These are phyloP conservation scores for Thymallus thymallus DNA, from an alignment of 2,113 vertebrate genomes.

Conservation along the genomic window DNA sequence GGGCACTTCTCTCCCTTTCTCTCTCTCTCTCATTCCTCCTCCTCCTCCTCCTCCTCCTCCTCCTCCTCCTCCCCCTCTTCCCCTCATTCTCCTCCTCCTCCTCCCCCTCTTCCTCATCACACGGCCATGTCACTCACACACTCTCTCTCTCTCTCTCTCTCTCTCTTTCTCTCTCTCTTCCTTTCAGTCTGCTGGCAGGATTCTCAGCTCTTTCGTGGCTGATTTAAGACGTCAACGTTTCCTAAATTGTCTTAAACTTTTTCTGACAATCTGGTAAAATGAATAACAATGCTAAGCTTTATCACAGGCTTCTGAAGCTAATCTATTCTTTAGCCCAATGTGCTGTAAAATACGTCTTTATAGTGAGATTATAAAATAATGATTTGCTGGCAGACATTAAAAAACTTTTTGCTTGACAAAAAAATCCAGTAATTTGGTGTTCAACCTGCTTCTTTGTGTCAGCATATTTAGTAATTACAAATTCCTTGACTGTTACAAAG, in stretches of 20 bases:
- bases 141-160: conserved; percentile 1
- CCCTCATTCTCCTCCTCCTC: too few relatives aligned
- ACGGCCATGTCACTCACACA: not conserved
- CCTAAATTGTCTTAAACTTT: not conserved
- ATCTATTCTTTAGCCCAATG: not conserved
- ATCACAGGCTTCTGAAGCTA: not conserved
- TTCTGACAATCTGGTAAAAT: not conserved
- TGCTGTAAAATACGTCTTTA: not conserved
- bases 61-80: too few relatives aligned
- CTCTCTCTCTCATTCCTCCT: too few relatives aligned
- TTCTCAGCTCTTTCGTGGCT: not conserved
- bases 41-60: too few relatives aligned
- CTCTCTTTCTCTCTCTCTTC: not conserved
- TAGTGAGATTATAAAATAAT: not conserved
- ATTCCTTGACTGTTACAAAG: too few relatives aligned
- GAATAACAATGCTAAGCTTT: not conserved
- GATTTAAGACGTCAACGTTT: conserved; percentile 2
- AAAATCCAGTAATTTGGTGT: not conserved
- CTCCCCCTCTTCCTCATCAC: not conserved
- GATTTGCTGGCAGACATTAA: not conserved
- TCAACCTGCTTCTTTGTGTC: not conserved
- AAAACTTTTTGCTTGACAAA: not conserved
- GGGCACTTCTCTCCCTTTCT: not conserved
- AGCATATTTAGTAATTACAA: not conserved
- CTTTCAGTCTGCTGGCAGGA: not conserved